Evolutionary conservation across 2,113 vertebrate genomes (phyloP).

Genomic region (Dipodomys ordii): DNA sequence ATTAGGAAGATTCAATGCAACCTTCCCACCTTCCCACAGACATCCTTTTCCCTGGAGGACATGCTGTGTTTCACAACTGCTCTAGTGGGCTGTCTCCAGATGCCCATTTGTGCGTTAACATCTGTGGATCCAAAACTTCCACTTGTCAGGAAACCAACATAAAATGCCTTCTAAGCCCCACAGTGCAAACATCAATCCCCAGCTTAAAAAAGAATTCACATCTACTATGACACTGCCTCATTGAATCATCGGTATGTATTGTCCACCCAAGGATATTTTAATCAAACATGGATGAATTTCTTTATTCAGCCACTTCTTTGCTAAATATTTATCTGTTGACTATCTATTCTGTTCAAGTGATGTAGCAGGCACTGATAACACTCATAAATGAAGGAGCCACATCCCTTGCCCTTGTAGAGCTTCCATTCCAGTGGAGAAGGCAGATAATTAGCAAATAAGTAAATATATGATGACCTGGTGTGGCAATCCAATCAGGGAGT

Average conservation of each 20-base stretch:
- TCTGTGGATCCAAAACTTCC: constrained; percentile 4
- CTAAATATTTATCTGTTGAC: constrained; percentile 42
- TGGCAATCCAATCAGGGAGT: background rate
- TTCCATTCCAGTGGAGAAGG: background rate
- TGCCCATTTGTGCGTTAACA: constrained; percentile 46
- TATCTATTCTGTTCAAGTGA: background rate
- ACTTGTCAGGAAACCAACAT: background rate
- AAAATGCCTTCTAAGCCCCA: constrained; percentile 34
- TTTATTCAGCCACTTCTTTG: background rate
- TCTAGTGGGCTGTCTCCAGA: constrained; percentile 51
- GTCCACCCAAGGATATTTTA: background rate
- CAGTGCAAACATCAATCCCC: background rate
- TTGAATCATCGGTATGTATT: background rate
- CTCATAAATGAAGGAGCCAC: background rate
- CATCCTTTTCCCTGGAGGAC: constrained; percentile 62
- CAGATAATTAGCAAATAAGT: background rate
- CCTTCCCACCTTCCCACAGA: constrained; percentile 76
- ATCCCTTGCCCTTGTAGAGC: background rate
- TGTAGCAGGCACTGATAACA: background rate
- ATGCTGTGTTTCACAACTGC: constrained; percentile 56
- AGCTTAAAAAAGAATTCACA: background rate
- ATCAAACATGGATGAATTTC: background rate
- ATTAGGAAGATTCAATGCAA: constrained; percentile 82
- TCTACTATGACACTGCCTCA: background rate
- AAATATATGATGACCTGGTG: background rate